These are phyloP conservation scores for Crotalus helleri DNA, from an alignment of 2,113 vertebrate genomes.

Conservation along the genomic window DNA sequence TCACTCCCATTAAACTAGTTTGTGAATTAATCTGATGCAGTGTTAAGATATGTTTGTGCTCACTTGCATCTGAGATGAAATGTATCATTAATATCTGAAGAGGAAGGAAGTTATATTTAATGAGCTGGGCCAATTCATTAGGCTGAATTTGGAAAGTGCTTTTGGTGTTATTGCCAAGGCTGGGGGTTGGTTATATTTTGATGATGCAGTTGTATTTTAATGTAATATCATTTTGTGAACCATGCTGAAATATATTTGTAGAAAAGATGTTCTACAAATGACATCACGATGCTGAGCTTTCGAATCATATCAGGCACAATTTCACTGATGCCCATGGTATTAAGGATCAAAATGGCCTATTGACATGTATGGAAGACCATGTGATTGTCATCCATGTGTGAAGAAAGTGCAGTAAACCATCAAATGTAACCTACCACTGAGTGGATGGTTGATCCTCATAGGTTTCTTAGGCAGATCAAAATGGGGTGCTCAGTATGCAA, in stretches of 20 bases:
- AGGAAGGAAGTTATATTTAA: neutral
- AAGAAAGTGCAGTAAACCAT: neutral
- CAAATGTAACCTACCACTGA: neutral
- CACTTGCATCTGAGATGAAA: neutral
- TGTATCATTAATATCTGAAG: neutral
- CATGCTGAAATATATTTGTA: neutral
- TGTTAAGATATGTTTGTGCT: neutral
- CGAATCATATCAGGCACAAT: neutral
- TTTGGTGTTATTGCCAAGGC: neutral
- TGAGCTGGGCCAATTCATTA: neutral
- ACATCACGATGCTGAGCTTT: neutral
- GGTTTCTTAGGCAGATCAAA: neutral
- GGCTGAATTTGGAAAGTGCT: neutral
- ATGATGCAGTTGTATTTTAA: neutral
- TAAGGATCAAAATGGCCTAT: neutral
- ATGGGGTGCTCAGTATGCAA: neutral
- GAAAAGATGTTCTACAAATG: neutral
- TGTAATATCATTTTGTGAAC: neutral
- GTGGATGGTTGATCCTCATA: neutral
- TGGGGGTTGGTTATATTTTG: neutral
- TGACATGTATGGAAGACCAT: neutral
- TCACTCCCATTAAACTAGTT: neutral
- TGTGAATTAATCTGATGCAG: neutral
- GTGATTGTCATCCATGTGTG: neutral
- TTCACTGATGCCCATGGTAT: too few relatives aligned